Conservation (phyloP, 1,140 invertebrate genomes). For the Onthophagus taurus region DNA sequence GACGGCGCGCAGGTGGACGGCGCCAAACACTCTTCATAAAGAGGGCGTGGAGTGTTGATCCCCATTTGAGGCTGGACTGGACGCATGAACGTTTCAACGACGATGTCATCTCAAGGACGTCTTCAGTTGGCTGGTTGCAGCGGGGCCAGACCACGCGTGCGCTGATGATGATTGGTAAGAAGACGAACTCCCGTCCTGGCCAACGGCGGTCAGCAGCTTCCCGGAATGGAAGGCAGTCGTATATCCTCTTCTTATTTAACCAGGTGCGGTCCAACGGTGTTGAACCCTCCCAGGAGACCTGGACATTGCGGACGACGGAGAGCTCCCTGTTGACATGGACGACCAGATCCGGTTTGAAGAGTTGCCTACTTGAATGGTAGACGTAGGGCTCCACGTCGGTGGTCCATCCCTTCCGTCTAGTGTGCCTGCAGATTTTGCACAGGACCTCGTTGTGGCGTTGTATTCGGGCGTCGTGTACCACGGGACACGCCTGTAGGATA, state of each 20-base stretch:
- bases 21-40: background rate
- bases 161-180: constrained; percentile 14
- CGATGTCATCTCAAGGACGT: background rate
- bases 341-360: constrained; percentile 11
- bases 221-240: constrained; percentile 14
- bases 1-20: no score
- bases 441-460: constrained; percentile 17
- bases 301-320: constrained; percentile 13
- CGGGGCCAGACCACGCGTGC: constrained; percentile 19
- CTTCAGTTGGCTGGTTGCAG: constrained; percentile 5
- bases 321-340: constrained; percentile 1
- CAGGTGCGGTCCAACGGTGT: constrained; percentile 3
- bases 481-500: constrained; percentile 13
- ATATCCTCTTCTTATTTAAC: constrained; percentile 10
- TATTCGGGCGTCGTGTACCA: constrained; percentile 13
- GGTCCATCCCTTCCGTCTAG: background rate
- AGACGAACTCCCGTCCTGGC: constrained; percentile 9
- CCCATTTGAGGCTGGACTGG: constrained; percentile 2
- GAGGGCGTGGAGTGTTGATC: background rate
- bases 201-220: constrained; percentile 9
- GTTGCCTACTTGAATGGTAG: background rate
- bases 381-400: constrained; percentile 6
- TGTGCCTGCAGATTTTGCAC: constrained; percentile 2
- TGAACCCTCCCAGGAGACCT: constrained; percentile 18
- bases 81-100: constrained; percentile 10